Evolutionary conservation across 2,113 vertebrate species (phyloP), one percentile per base, ranked within the genome.

Genomic region (Hippocampus zosterae): DNA sequence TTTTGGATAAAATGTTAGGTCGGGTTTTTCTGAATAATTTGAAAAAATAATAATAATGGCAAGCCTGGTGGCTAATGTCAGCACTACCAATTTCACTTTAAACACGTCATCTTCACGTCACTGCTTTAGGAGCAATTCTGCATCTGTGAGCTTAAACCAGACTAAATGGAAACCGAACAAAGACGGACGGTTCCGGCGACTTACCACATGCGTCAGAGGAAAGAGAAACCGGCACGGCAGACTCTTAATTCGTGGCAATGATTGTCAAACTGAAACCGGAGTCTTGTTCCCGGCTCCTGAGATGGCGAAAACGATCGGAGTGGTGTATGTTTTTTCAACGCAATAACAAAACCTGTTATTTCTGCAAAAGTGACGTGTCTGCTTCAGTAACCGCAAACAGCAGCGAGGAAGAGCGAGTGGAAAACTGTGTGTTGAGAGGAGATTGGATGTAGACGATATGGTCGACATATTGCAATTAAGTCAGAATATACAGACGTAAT

Each of bases 171-270:
- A 64, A 64, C 40, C 23, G 21, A 15, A 21, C 18, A 18, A 62
- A 25, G 55, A 56, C n/a, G 12, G 10, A 23, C 4, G 55, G 23
- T 25, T 57, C 23, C 23, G 9, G 57, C 7, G 15, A 60, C 57
- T 33, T 18, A 23, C 27, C 57, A 60, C 23, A 40, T 64, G 63
- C 63, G 63, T 65, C 63, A 65, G 63, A 65, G 41, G 63, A 65
- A 65, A 65, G 6, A 16, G 13, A 65, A 65, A 42, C 10, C 63
- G 3, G 3, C 23, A 41, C 27, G 62, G n/a, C n/a, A 44, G 63
- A 23, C 62, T 12, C 41, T 65, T 65, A 44, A 65, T 25, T 46
- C 19, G 62, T 23, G 21, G 21, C n/a, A 23, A 18, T 25, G 62
- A 42, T 64, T 64, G 40, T 64, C 62, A 44, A 64, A 64, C 37